Percentiles rank a stretch among this genome's conserved stretches.
Evolutionary conservation across 2,888 invertebrate species (phyloP).

Genomic region (Apodemia zela): DNA sequence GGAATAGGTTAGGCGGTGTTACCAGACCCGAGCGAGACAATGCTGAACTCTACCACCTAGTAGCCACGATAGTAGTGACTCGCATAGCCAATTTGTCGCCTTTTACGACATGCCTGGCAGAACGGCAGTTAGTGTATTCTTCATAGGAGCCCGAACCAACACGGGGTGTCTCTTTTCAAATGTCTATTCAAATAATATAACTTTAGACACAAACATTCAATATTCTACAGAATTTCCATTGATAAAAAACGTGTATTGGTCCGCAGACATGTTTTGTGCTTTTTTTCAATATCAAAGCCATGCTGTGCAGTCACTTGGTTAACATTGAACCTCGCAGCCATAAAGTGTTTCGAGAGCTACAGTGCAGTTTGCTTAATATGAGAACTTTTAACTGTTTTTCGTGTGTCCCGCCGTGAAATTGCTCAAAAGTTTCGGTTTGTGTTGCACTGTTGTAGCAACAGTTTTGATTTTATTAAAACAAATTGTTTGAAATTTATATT

Average conservation of each 20-base stretch:
- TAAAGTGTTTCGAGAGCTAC: slow-evolving; percentile 13
- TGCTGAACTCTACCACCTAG: too few species aligned
- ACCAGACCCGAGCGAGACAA: too few species aligned
- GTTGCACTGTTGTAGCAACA: slow-evolving; percentile 10
- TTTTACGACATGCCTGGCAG: too few species aligned
- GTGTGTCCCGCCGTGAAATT: slow-evolving; percentile 14
- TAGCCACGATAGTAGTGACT: too few species aligned
- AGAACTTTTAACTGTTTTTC: slow-evolving; percentile 19
- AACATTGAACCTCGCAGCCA: slow-evolving; percentile 16
- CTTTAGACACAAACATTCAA: slow-evolving; percentile 19
- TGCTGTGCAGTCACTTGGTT: slow-evolving; percentile 12
- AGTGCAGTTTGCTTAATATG: slow-evolving; percentile 9
- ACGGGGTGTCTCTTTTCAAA: too few species aligned
- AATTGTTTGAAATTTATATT: slow-evolving; percentile 15
- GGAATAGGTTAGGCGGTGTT: too few species aligned
- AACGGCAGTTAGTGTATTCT: too few species aligned
- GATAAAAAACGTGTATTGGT: not conserved
- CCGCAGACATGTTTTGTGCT: not conserved
- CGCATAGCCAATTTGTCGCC: too few species aligned
- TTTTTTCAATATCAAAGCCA: slow-evolving; percentile 16
- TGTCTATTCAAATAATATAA: not conserved
- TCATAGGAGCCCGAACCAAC: too few species aligned
- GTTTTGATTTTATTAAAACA: slow-evolving; percentile 16
- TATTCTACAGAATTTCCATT: not conserved
- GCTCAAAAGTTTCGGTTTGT: slow-evolving; percentile 13